Base-by-base conservation (phyloP, 2,888 invertebrate species). In the Drymonia ruficornis region DNA sequence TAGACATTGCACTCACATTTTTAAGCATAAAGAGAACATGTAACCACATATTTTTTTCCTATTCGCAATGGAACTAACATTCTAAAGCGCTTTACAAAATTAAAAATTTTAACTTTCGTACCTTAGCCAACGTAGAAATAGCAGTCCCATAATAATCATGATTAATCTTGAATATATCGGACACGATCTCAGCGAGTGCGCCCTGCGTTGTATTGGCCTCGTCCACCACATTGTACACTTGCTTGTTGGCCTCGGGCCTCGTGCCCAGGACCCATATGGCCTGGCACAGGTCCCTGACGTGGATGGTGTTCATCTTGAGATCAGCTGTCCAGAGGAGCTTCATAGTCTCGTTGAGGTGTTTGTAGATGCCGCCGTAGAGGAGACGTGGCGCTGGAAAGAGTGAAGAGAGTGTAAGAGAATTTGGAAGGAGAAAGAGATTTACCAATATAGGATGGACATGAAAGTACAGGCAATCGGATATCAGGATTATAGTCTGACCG, bases 281-380 rank as follows among this genome's bases (percentile, higher is more conserved):
- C 52, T 95, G 93, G 78, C 96, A 96, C n/a, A 97, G 94, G 87
- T 98, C 98, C 18, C 89, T 83, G 0, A 98, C 97, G 83, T 98
- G 97, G 23, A 98, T 95, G 0, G 98, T 98, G 87, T 98, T 97
- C 91, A 97, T 94, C 78, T 95, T 95, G 65, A 98, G 93, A 58
- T 96, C 95, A 12, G 96, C 95, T 42, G 96, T 97, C 98, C 98
- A 98, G 19, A 98, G 91, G 36, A 98, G 93, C 86, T 98, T 97
- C 98, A 98, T 98, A 63, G 97, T 96, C 87, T 98, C 97, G 38
- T 95, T 95, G 31, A 98, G 92, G 78, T 97, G 95, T 80, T 97
- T 97, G 88, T 98, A 98, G 63, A 98, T 95, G 40, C 96, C 96
- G 55, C 97, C 98, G 74, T 97, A 96, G 36, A 98, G 94, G 52